Base-by-base conservation (phyloP, 2,888 invertebrate genomes). In the Drosophila emarginata region DNA sequence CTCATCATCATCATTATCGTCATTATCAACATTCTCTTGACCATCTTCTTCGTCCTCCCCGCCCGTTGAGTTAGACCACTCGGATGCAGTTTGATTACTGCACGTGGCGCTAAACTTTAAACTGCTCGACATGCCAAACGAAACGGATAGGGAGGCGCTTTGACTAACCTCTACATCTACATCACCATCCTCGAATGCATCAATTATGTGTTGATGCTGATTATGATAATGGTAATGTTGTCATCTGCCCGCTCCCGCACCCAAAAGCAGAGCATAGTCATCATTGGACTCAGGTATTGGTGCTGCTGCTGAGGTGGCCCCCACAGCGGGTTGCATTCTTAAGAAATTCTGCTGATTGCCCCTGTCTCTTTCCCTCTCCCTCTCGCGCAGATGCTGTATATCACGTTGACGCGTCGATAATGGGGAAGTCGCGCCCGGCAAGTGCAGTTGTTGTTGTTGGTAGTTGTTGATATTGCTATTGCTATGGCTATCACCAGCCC, bases 231-330 rank as follows among this genome's bases (percentile, higher is more conserved):
- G 76, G 61, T 89, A 80, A 72, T 86, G 90, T 72, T 90, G 90
- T 90, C 90, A 90, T 90, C 90, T 90, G 67, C 90, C 89, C 67
- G 84, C 76, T 58, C 90, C 83, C 51, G 77, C 72, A 37, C 82
- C 86, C 64, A 90, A 64, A 59, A 89, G 73, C 56, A 87, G 79
- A 53, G 87, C 86, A 73, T 90, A 89, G 64, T 90, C 90, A 75
- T 90, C 90, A 58, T 79, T 79, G 5, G 90, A 88, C 68, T 90
- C 90, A 69, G 89, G 90, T 67, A 89, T 90, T 45, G 89, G 87
- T 1, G 80, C 80, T 15, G 85, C 83, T 23, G 79, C 79, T 6
- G 86, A 79, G 53, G 71, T 59, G 58, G 81, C 74, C 45, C 73
- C 76, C 32, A 78, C 68, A 51, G 78, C 78, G 39, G 90, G 89